Percentiles rank a stretch among this genome's conserved stretches.
These are phyloP conservation scores for Crypturellus undulatus DNA, from an alignment of 2,113 vertebrate species.

Conservation along the genomic window DNA sequence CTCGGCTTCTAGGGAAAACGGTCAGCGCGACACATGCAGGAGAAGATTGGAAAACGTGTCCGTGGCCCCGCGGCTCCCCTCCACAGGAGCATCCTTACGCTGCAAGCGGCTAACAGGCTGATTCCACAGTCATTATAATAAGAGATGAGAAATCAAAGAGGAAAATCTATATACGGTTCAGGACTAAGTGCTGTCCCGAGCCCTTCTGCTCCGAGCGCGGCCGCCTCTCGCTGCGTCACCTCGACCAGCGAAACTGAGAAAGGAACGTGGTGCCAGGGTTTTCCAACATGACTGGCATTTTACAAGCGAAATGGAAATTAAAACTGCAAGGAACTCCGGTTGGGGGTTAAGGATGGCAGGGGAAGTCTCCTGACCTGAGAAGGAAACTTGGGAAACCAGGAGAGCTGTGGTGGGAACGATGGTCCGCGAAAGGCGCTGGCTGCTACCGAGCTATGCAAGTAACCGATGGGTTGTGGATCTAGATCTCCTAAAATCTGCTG, in stretches of 20 bases:
- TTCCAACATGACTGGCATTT: accelerated
- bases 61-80: accelerated
- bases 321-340: no score
- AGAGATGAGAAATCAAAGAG: neutral
- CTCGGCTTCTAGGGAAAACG: neutral
- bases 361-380: no score
- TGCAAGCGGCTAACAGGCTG: neutral
- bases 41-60: neutral
- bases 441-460: no score
- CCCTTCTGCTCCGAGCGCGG: neutral
- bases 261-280: accelerated
- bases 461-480: accelerated
- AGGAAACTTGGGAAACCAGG: neutral
- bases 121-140: accelerated
- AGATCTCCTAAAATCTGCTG: neutral
- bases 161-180: neutral
- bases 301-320: no score
- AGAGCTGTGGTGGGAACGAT: neutral
- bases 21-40: neutral
- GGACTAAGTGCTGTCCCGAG: neutral
- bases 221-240: neutral
- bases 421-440: accelerated
- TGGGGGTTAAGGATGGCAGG: no score
- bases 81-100: neutral
- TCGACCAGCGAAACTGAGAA: neutral